Evolutionary conservation across 2,888 invertebrate genomes (phyloP).

Genomic region (Sycophila texana): DNA sequence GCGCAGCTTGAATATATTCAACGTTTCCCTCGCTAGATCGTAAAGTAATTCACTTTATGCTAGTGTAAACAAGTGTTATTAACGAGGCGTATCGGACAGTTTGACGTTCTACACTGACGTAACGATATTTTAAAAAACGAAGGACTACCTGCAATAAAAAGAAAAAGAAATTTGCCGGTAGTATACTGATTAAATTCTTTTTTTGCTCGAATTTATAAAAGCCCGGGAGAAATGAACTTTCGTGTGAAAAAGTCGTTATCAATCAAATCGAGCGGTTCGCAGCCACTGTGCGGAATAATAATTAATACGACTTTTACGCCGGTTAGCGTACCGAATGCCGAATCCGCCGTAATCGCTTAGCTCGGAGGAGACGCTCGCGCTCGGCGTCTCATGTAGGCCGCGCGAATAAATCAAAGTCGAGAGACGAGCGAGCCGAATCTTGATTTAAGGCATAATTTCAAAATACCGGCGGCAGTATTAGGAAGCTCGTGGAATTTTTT

Average conservation of each 20-base stretch:
- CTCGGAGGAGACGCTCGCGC: constrained; percentile 9
- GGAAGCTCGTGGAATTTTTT: constrained; percentile 29
- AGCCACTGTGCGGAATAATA: constrained; percentile 8
- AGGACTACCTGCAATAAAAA: not conserved
- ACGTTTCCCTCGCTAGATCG: too few species aligned
- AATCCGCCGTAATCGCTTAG: constrained; percentile 22
- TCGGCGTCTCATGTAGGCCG: not conserved
- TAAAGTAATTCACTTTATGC: too few species aligned
- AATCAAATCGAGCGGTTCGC: constrained; percentile 16
- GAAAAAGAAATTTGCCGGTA: not conserved
- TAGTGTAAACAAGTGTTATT: too few species aligned
- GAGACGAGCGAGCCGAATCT: constrained; percentile 45
- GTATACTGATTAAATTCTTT: too few species aligned
- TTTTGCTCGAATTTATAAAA: too few species aligned
- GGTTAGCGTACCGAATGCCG: constrained; percentile 5
- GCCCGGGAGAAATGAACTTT: too few species aligned
- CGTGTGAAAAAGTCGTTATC: not conserved
- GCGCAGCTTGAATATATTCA: too few species aligned
- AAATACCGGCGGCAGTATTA: constrained; percentile 22
- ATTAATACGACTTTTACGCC: constrained; percentile 46
- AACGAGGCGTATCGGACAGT: too few species aligned
- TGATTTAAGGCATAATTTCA: constrained; percentile 46
- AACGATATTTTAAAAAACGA: too few species aligned
- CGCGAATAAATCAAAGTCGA: constrained; percentile 42
- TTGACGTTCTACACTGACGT: too few species aligned